A percentile compares a stretch with the other conserved stretches of the same genome.
These are phyloP conservation scores for Leptinotarsa peninsularis DNA, from an alignment of 2,888 invertebrate genomes.

Conservation along the genomic window DNA sequence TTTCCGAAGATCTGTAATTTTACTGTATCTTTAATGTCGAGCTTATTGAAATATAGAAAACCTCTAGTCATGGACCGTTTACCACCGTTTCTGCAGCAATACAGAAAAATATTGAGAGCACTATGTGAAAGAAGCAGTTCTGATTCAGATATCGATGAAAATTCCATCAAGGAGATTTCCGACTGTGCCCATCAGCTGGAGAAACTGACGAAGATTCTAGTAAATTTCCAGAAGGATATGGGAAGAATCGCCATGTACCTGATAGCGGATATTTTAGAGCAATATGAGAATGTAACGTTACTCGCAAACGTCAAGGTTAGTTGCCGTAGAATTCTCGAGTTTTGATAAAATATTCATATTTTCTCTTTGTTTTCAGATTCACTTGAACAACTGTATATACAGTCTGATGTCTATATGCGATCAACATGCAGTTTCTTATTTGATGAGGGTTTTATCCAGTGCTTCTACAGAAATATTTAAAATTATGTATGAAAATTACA, in stretches of 20 bases:
- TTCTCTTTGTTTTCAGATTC: conserved; percentile 59
- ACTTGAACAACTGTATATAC: conserved; percentile 66
- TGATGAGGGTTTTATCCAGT: conserved; percentile 64
- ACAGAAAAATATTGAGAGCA: conserved; percentile 56
- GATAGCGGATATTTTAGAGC: conserved; percentile 66
- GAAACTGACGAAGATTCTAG: conserved; percentile 62
- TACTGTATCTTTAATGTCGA: conserved; percentile 56
- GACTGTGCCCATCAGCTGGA: conserved; percentile 64
- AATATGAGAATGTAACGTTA: conserved; percentile 65
- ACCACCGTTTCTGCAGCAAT: conserved; percentile 61
- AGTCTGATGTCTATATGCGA: conserved; percentile 66
- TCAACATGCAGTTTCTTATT: conserved; percentile 65
- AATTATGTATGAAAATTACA: conserved; percentile 65
- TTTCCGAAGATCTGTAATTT: conserved; percentile 52
- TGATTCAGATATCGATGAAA: conserved; percentile 41
- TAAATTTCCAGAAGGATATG: conserved; percentile 62
- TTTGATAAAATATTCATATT: not conserved
- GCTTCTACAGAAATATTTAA: conserved; percentile 68
- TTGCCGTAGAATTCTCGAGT: not conserved
- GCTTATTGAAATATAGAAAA: conserved; percentile 58
- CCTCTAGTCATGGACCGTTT: conserved; percentile 61
- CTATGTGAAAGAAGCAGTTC: conserved; percentile 58
- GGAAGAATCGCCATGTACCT: conserved; percentile 66
- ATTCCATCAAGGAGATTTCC: conserved; percentile 51
- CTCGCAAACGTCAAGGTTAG: conserved; percentile 67